These are phyloP conservation scores for Pseudochirops corinnae DNA, from an alignment of 2,797 vertebrate genomes.

Conservation along the genomic window DNA sequence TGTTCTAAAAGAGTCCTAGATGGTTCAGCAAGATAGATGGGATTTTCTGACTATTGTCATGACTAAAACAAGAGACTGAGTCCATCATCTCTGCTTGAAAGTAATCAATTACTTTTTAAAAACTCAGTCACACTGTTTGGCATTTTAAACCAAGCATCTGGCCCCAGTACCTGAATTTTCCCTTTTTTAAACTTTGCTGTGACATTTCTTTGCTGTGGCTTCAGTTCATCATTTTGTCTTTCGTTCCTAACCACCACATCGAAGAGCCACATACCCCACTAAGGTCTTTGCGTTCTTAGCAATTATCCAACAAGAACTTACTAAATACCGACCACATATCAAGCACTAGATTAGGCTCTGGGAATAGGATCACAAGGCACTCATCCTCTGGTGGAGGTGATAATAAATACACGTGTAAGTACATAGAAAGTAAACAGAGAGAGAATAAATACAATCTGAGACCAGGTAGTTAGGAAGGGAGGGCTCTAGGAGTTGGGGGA, in stretches of 20 bases:
- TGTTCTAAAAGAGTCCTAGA: neutral
- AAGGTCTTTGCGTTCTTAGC: neutral
- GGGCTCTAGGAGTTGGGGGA: neutral
- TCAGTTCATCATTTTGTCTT: neutral
- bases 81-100: neutral
- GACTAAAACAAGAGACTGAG: neutral
- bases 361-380: neutral
- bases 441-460: neutral
- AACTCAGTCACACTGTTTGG: neutral
- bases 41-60: neutral
- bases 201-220: neutral
- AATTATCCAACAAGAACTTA: neutral
- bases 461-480: neutral
- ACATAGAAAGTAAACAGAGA: neutral
- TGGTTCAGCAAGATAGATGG: neutral
- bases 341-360: neutral
- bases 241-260: neutral
- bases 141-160: neutral
- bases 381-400: neutral
- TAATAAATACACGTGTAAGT: neutral
- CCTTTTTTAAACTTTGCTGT: neutral
- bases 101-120: neutral
- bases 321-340: neutral
- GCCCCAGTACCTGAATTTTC: neutral
- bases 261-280: neutral